Evolutionary conservation across 2,113 vertebrate genomes (phyloP), one percentile per base, ranked within the genome.

Genomic region (Xiphophorus couchianus): DNA sequence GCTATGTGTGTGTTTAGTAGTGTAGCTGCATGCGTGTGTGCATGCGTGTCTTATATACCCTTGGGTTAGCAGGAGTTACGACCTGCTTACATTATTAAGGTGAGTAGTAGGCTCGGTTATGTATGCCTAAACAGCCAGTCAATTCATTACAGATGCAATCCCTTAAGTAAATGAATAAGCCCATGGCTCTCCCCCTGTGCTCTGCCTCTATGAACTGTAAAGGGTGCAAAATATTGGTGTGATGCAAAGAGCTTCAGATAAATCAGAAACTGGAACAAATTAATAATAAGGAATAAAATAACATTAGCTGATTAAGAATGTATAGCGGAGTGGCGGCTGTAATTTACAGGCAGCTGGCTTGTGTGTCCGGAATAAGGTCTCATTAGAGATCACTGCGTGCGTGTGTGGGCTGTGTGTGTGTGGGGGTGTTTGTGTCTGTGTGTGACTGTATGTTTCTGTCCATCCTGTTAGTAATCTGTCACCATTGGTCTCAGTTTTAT

Each of bases 231-330:
- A 90, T 91, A 87, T 90, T 87, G 79, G 89, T 90, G 90, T 71
- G 91, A 89, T 84, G 86, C 85, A 77, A 65, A 68, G 69, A 63
- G 80, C 86, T 91, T 91, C 39, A 92, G 84, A 93, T 93, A 92
- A 93, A 93, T 92, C 92, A 93, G 81, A 92, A 88, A 90, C 66
- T 31, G 80, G 81, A 71, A 73, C 74, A 92, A 91, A 93, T 93
- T 90, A 92, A 92, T 93, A 92, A 93, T 89, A 93, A 84, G 83
- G 80, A 92, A 93, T 92, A 90, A 91, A 91, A 90, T 85, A 93
- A 88, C 91, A 93, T 93, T 93, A 92, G 91, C 90, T 93, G 91
- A 93, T 93, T 93, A 93, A 90, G 91, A 88, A 93, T 92, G 90
- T 93, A 92, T 86, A 84, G 90, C 75, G 33, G 90, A 91, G 88